Conservation (phyloP, 2,113 vertebrate species). For the Oreochromis aureus region DNA sequence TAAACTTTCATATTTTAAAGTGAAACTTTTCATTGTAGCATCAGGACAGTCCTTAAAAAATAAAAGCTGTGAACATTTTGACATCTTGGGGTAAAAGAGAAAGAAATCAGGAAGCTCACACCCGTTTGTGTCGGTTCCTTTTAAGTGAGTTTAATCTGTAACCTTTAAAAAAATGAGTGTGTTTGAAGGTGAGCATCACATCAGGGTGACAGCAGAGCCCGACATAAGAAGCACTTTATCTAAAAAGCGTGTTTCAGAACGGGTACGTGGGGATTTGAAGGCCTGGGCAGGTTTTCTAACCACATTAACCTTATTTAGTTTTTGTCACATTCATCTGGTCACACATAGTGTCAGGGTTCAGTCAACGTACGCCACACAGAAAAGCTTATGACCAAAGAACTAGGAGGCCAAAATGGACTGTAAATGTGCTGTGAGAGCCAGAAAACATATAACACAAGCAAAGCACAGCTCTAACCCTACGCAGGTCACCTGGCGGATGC, state of each 20-base stretch:
- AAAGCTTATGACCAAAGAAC: not conserved
- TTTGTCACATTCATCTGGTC: not conserved
- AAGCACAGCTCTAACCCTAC: not conserved
- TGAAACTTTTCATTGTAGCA: not conserved
- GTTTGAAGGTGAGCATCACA: not conserved
- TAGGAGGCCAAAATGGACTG: not conserved
- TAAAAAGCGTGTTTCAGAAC: rapidly evolving
- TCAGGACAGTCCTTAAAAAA: not conserved
- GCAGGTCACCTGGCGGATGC: not conserved
- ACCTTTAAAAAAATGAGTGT: not conserved
- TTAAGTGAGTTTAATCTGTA: not conserved
- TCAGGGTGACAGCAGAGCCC: not conserved
- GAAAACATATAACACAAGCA: not conserved
- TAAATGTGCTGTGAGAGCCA: not conserved
- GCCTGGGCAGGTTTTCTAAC: not conserved
- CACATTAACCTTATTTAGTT: not conserved
- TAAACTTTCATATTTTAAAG: not conserved
- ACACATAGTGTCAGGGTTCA: not conserved
- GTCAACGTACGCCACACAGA: rapidly evolving
- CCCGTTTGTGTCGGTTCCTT: not conserved
- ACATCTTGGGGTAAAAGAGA: not conserved
- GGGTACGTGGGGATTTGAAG: rapidly evolving
- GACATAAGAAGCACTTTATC: not conserved
- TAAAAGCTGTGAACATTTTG: not conserved
- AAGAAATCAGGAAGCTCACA: not conserved